Percentiles rank a stretch among this genome's conserved stretches.
Evolutionary conservation across 2,113 vertebrate species (phyloP).

Genomic region (Dendrocopos noguchii): DNA sequence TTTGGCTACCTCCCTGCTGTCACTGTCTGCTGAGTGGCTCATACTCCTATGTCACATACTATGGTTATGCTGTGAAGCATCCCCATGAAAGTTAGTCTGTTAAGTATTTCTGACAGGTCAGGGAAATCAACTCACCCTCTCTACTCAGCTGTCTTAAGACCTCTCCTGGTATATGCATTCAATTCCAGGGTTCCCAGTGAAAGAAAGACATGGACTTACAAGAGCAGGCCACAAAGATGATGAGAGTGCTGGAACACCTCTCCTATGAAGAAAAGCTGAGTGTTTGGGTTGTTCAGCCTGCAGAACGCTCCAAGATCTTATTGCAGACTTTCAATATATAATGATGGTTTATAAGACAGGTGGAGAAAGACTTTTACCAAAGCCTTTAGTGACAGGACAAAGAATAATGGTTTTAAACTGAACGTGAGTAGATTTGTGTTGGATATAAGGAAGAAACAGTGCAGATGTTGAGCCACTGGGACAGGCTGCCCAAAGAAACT

Average conservation of each 20-base stretch:
- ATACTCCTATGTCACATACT: accelerated
- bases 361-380: too few relatives aligned
- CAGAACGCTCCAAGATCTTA: not conserved
- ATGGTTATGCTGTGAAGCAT: not conserved
- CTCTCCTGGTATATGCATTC: too few relatives aligned
- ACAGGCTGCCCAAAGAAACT: too few relatives aligned
- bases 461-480: too few relatives aligned
- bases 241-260: not conserved
- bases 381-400: too few relatives aligned
- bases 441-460: too few relatives aligned
- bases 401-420: too few relatives aligned
- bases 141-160: not conserved
- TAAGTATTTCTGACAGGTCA: too few relatives aligned
- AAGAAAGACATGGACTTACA: not conserved
- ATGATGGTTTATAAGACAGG: not conserved
- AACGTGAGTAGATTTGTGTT: too few relatives aligned
- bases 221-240: not conserved
- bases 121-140: not conserved
- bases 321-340: not conserved
- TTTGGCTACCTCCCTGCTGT: not conserved
- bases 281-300: not conserved
- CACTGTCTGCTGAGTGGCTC: not conserved
- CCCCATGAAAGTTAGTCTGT: not conserved
- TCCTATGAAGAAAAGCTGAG: not conserved
- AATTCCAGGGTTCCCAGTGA: not conserved